Base-by-base conservation (phyloP, 2,797 vertebrate genomes). In the Dryobates pubescens region DNA sequence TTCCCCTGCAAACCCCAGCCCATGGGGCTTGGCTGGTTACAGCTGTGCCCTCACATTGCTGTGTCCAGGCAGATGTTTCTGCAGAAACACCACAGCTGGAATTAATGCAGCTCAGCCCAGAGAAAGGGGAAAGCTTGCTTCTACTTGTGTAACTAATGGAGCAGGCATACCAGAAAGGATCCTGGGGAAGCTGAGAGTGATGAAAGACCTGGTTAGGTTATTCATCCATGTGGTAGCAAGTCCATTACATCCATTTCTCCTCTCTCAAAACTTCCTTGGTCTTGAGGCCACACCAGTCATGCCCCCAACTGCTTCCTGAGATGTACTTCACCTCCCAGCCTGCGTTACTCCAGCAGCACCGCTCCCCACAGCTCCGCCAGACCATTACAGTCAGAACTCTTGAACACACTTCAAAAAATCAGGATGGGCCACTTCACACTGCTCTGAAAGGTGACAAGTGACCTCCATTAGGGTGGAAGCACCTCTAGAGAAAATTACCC, bases 401-500 rank as follows among this genome's bases (percentile, higher is more conserved):
- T 16, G 69, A 93, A 78, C 6, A 72, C 57, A 49, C 61, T 83
- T 81, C 32, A 84, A n/a, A 61, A 73, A 71, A 73, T 14, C 86
- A 53, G 38, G 30, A 90, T 27, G 7, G 47, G 73, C 67, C 79
- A 73, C 86, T 78, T 86, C 84, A 89, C 57, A 23, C 16, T n/a
- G 30, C 64, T 83, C 70, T 81, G 73, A 86, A 94, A 90, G 70
- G 79, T 64, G 45, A 38, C 57, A 92, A 78, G 57, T 14, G 26
- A 85, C 79, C 63, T 90, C 73, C 67, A 86, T 78, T 69, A 92
- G n/a, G 7, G 34, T 54, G 36, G 70, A 90, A 89, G 82, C 76
- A 85, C 67, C 76, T 70, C 82, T 78, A 70, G 53, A 86, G 89
- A 76, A 92, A 93, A 94, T 93, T 84, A 73, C 24, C 30, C 45